Evolutionary conservation across 2,888 invertebrate species (phyloP).

Genomic region (Latrodectus elegans): DNA sequence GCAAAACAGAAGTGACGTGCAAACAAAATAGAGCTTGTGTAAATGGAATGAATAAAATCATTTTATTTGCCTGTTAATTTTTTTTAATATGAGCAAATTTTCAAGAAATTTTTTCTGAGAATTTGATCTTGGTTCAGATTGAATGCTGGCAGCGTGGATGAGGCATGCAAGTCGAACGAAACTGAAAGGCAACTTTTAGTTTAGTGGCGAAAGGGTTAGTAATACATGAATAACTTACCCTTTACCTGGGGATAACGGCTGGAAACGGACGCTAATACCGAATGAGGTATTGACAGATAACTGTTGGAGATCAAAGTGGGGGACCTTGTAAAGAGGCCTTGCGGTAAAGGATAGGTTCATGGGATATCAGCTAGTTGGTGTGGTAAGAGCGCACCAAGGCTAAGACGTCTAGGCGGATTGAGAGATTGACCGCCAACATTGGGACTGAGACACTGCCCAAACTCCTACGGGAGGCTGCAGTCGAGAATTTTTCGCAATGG

Average conservation of each 20-base stretch:
- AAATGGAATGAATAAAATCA: too few species aligned
- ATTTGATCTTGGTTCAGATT: constrained; percentile 73
- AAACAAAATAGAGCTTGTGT: too few species aligned
- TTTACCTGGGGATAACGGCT: constrained; percentile 68
- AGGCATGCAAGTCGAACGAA: constrained; percentile 73
- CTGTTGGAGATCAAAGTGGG: constrained; percentile 7
- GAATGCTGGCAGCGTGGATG: constrained; percentile 73
- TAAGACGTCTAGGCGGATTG: constrained; percentile 72
- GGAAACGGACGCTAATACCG: constrained; percentile 72
- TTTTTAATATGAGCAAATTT: too few species aligned
- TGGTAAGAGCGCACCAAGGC: constrained; percentile 71
- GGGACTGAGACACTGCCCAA: constrained; percentile 74
- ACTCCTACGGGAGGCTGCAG: constrained; percentile 74
- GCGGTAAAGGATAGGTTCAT: constrained; percentile 70
- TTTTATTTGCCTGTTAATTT: too few species aligned
- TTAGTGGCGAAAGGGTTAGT: constrained; percentile 72
- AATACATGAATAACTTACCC: constrained; percentile 71
- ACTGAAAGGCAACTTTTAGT: background rate
- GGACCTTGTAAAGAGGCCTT: constrained; percentile 22
- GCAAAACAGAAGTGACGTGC: too few species aligned
- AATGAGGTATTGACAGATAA: constrained; percentile 44
- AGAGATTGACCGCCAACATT: constrained; percentile 74
- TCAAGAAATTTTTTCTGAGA: constrained; percentile 66
- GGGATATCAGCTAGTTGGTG: constrained; percentile 73
- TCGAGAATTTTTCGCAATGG: constrained; percentile 74